These are phyloP conservation scores for Rhaphigaster nebulosa DNA, from an alignment of 2,888 invertebrate genomes.

Conservation along the genomic window DNA sequence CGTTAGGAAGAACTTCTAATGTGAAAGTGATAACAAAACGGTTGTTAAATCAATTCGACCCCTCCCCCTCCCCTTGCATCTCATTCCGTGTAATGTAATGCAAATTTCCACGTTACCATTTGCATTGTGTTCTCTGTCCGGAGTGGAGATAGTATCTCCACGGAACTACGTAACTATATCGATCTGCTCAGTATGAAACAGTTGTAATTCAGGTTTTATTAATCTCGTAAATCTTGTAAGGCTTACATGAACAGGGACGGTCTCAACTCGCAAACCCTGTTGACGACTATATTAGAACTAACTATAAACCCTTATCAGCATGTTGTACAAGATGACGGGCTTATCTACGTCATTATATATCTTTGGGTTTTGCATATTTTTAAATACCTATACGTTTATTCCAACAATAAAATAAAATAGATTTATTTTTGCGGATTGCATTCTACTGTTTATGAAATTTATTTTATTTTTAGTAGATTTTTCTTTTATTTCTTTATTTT, in stretches of 20 bases:
- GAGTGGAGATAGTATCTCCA: neutral
- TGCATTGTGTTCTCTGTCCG: slow-evolving; percentile 23
- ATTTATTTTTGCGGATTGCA: neutral
- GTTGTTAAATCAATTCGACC: neutral
- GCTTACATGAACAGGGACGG: slow-evolving; percentile 18
- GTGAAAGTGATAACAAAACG: neutral
- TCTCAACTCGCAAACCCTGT: neutral
- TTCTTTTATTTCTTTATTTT: no score
- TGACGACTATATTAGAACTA: slow-evolving; percentile 20
- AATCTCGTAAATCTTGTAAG: slow-evolving; percentile 1
- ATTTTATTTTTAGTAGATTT: no score
- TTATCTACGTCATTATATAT: neutral
- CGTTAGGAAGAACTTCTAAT: neutral
- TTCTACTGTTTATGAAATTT: no score
- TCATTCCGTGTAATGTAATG: slow-evolving; percentile 42
- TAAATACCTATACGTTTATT: neutral
- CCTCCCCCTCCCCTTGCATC: neutral
- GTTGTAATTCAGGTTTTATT: slow-evolving; percentile 19
- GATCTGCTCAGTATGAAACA: slow-evolving; percentile 15
- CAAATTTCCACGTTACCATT: slow-evolving; percentile 22
- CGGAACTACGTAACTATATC: slow-evolving; percentile 35
- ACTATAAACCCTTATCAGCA: slow-evolving; percentile 14
- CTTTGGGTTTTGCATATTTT: neutral
- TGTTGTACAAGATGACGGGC: neutral
- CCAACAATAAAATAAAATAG: neutral